Conservation (phyloP, 30 jellyfish, hydroid and myxozoan genomes). For the Aurelia coerulea region DNA sequence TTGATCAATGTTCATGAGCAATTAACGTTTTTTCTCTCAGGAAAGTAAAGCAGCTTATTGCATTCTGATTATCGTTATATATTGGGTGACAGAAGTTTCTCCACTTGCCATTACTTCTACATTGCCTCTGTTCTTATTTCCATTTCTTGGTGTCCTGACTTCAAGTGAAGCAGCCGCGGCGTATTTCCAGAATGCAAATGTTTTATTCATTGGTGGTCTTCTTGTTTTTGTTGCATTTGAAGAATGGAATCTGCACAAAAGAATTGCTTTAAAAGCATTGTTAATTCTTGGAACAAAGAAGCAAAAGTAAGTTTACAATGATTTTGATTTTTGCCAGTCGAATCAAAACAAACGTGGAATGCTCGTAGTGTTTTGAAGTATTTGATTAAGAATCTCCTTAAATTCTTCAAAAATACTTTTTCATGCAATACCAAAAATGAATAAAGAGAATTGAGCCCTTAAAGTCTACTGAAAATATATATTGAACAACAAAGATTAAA, state of each 20-base stretch:
- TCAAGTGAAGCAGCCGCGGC: slow-evolving; percentile 52
- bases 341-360: too few relatives aligned
- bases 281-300: slow-evolving; percentile 78
- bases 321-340: too few relatives aligned
- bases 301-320: slow-evolving; percentile 32
- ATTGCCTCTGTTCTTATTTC: slow-evolving; percentile 73
- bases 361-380: too few relatives aligned
- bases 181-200: slow-evolving; percentile 71
- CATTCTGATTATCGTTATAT: slow-evolving; percentile 71
- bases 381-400: too few relatives aligned
- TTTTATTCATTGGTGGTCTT: slow-evolving; percentile 80
- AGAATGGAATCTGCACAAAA: slow-evolving; percentile 80
- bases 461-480: too few relatives aligned
- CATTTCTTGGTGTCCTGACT: slow-evolving; percentile 78
- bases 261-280: slow-evolving; percentile 75
- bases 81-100: slow-evolving; percentile 81
- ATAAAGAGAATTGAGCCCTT: too few relatives aligned
- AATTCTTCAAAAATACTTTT: too few relatives aligned
- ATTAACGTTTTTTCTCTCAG: slow-evolving; percentile 25
- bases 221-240: slow-evolving; percentile 79
- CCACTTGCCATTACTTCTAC: slow-evolving; percentile 79
- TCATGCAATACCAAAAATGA: too few relatives aligned
- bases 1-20: too few relatives aligned
- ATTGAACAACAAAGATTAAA: too few relatives aligned
- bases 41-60: slow-evolving; percentile 80